phyloP scores from a whole-genome alignment of 37 sponge, comb jelly and placozoan genomes.

The Crambe crambe region DNA sequence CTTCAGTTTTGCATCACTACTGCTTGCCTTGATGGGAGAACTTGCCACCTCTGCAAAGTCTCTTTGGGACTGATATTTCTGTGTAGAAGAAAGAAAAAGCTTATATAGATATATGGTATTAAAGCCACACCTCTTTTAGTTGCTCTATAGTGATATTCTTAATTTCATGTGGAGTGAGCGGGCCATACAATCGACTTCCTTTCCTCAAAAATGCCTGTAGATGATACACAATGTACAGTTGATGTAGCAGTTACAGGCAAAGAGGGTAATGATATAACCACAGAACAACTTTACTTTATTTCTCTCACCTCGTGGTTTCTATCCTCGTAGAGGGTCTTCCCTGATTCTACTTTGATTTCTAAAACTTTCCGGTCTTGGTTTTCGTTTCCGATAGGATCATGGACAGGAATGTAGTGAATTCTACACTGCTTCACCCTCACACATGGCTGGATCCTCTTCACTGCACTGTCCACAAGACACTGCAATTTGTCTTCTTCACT shows the following conservation, averaged over 20 bases:
- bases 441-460: constrained; percentile 43
- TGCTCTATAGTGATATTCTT: constrained; percentile 39
- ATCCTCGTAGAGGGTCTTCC: constrained; percentile 54
- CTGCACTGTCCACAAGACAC: constrained; percentile 17
- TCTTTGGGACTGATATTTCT: too few species aligned
- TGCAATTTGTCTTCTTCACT: constrained; percentile 44
- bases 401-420: constrained; percentile 33
- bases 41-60: too few species aligned
- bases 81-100: too few species aligned
- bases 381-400: neutral
- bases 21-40: too few species aligned
- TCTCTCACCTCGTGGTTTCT: constrained; percentile 40
- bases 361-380: constrained; percentile 7
- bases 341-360: constrained; percentile 46
- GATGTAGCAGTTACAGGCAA: too few species aligned
- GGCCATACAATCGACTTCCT: neutral
- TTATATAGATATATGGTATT: too few species aligned
- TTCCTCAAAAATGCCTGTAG: constrained; percentile 25
- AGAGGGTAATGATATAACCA: too few species aligned
- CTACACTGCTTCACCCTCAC: constrained; percentile 23
- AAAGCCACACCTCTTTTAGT: neutral
- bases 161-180: constrained; percentile 66
- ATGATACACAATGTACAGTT: too few species aligned
- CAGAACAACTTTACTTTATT: too few species aligned
- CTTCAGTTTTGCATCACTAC: too few species aligned